Conservation (phyloP, 2,888 invertebrate species). For the Brenthis ino region DNA sequence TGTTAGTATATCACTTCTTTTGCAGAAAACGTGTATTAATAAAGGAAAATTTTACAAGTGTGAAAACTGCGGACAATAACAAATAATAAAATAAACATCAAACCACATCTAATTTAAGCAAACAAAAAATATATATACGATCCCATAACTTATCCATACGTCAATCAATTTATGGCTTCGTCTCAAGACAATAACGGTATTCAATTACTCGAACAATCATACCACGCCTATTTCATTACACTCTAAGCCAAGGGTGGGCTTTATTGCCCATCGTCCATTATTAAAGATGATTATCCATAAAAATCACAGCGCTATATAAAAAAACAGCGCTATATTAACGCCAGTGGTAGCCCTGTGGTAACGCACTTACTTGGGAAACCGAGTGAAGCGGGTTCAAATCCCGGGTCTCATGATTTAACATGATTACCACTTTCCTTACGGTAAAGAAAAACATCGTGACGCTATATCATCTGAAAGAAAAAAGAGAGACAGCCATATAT, state of each 20-base stretch:
- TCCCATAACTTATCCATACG: constrained; percentile 5
- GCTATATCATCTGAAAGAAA: no score
- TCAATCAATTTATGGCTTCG: constrained; percentile 39
- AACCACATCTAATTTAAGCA: not conserved
- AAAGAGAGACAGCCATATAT: no score
- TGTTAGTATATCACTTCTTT: no score
- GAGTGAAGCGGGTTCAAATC: no score
- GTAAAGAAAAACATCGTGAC: no score
- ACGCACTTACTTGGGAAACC: no score
- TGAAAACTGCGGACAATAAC: not conserved
- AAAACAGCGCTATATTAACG: constrained; percentile 7
- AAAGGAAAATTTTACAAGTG: no score
- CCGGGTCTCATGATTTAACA: no score
- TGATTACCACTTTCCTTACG: no score
- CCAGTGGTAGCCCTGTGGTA: no score
- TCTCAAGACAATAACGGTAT: constrained; percentile 39
- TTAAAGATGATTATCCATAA: constrained; percentile 16
- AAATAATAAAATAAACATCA: not conserved
- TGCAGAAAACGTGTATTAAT: no score
- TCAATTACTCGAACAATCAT: constrained; percentile 39
- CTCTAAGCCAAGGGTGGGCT: constrained; percentile 26
- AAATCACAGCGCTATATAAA: constrained; percentile 16
- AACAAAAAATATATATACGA: constrained; percentile 12
- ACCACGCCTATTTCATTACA: constrained; percentile 39
- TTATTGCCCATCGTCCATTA: constrained; percentile 19